Base-by-base conservation (phyloP, 2,888 invertebrate species). In the Sarcophaga carnaria region DNA sequence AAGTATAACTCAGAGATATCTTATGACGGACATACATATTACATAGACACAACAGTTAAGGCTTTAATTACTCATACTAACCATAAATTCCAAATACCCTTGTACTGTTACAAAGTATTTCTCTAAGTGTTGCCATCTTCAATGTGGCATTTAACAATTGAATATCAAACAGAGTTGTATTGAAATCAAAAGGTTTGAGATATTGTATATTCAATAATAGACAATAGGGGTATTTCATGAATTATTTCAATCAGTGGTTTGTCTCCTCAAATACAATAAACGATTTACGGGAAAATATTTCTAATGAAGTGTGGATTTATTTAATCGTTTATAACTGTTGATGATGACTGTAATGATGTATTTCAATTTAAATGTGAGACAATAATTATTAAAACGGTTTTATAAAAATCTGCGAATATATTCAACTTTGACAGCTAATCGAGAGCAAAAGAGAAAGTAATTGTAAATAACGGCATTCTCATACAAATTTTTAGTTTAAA, bases 231-330 rank as follows among this genome's bases (percentile, higher is more conserved):
- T 62, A 62, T 67, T 83, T 62, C 27, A 62, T 49, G 8, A 37
- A 54, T 64, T 64, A 49, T 64, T 63, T 63, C 45, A 14, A 69
- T 47, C 17, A 54, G 17, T 54, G 54, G 54, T 17, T 54, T 54
- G 67, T 59, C 11, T 76, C 4, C 27, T 63, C 22, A n/a, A 37
- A 47, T 59, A 67, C n/a, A 27, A 60, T 17, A 69, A 69, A 67
- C 10, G 14, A 17, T 54, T 54, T 17, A 17, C 17, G 17, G 17
- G 54, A 14, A 49, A 2, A 83, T n/a, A 71, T 66, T 87, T 71
- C 83, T 84, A 84, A 87, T 87, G 78, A 87, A 87, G 87, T 87
- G 87, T 84, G 84, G 67, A 87, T 87, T 87, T 87, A 84, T 84
- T 87, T 79, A 87, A 84, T 71, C 87, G 75, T 2, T 81, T 87